These are phyloP conservation scores for Plestiodon gilberti DNA, from an alignment of 2,113 vertebrate genomes.

Conservation along the genomic window DNA sequence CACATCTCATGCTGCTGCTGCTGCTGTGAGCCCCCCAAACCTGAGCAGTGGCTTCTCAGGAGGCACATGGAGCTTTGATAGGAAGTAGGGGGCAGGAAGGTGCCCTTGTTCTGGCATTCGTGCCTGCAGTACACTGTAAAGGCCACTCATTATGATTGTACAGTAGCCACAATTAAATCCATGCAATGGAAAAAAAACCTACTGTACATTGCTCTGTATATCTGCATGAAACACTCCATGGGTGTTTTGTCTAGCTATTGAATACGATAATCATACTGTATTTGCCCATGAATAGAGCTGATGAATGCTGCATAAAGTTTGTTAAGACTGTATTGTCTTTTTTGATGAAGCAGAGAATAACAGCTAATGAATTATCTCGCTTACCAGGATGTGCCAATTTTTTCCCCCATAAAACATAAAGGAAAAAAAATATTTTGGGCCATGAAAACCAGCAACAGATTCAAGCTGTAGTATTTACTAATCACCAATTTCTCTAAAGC, in stretches of 20 bases:
- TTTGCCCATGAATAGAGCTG: neutral
- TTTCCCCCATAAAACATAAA: neutral
- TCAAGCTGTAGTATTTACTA: neutral
- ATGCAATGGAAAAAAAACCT: slow-evolving; percentile 12
- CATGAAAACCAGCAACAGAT: neutral
- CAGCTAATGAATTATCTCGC: neutral
- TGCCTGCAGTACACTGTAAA: neutral
- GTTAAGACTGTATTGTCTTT: neutral
- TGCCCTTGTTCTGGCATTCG: no score
- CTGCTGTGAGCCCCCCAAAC: no score
- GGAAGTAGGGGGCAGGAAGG: no score
- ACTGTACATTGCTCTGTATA: neutral
- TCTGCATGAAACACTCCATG: neutral
- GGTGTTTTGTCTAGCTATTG: neutral
- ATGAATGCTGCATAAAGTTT: neutral
- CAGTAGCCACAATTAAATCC: neutral
- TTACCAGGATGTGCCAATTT: neutral
- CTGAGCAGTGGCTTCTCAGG: no score
- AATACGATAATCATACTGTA: neutral
- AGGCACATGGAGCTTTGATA: no score
- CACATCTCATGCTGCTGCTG: no score
- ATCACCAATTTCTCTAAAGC: neutral
- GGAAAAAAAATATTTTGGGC: neutral
- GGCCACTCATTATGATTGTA: neutral
- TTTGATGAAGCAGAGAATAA: neutral